phyloP scores from a whole-genome alignment of 2,113 vertebrate genomes.

The Cynoglossus semilaevis region DNA sequence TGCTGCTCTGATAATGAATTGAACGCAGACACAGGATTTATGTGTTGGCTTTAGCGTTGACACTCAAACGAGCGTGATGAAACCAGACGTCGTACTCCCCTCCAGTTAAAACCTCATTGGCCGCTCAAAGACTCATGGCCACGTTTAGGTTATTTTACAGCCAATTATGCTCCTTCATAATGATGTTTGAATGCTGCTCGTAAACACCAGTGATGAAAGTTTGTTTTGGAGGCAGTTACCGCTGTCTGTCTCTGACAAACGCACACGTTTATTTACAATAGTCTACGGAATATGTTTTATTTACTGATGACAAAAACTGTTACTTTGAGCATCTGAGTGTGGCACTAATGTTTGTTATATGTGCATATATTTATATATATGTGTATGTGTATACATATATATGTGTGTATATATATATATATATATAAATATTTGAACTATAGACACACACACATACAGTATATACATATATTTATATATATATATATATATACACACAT shows the following conservation, averaged over 20 bases:
- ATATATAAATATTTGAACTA: too few species aligned
- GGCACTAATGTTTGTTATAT: not conserved
- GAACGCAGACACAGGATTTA: slow-evolving; percentile 12
- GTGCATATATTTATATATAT: not conserved
- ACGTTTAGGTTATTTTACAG: slow-evolving; percentile 14
- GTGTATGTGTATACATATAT: not conserved
- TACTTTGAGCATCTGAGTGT: not conserved
- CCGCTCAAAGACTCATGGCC: slow-evolving; percentile 11
- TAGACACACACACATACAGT: too few species aligned
- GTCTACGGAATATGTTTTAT: not conserved
- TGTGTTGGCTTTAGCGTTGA: slow-evolving; percentile 27
- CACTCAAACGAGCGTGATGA: slow-evolving; percentile 28
- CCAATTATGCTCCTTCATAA: slow-evolving; percentile 15
- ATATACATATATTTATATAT: too few species aligned
- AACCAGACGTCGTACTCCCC: slow-evolving; percentile 20
- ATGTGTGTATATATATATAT: not conserved
- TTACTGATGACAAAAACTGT: not conserved
- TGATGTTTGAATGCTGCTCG: slow-evolving; percentile 13
- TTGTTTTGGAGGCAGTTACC: not conserved
- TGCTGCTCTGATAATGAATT: slow-evolving; percentile 24
- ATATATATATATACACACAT: too few species aligned
- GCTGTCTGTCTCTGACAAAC: not conserved
- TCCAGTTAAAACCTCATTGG: slow-evolving; percentile 11
- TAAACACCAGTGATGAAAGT: too few species aligned
- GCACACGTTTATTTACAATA: not conserved